Percentiles rank a stretch among this genome's conserved stretches.
phyloP scores from a whole-genome alignment of 2,113 vertebrate genomes.

The Corythornis vintsioides region DNA sequence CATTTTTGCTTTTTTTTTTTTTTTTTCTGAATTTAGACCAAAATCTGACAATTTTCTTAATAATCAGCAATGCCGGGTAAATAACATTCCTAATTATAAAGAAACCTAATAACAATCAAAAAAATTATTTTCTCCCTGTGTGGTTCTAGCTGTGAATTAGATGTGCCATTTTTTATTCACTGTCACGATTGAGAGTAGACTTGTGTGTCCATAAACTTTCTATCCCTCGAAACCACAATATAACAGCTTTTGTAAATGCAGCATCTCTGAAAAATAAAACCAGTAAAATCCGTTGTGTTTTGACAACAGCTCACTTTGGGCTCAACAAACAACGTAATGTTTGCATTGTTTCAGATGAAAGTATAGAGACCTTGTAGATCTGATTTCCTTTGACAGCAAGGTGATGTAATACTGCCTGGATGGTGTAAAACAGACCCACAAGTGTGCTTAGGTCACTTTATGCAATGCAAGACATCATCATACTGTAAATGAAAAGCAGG shows the following conservation, averaged over 20 bases:
- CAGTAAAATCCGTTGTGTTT: background rate
- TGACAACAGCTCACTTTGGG: background rate
- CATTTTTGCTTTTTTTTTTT: background rate
- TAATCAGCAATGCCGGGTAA: background rate
- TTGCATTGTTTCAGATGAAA: background rate
- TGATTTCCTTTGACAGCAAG: background rate
- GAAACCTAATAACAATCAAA: background rate
- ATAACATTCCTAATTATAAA: background rate
- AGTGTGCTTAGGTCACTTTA: background rate
- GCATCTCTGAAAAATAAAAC: background rate
- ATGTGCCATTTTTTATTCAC: background rate
- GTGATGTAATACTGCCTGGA: background rate
- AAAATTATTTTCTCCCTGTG: background rate
- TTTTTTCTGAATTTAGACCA: background rate
- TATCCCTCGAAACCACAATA: background rate
- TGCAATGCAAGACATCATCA: background rate
- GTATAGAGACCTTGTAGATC: background rate
- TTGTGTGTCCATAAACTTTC: background rate
- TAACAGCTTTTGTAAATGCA: background rate
- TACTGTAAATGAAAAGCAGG: background rate
- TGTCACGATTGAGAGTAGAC: background rate
- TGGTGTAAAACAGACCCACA: background rate
- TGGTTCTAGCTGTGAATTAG: background rate
- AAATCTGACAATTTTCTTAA: background rate
- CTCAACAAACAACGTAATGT: background rate